These are phyloP conservation scores for Pseudorasbora parva DNA, from an alignment of 2,113 vertebrate species.

Conservation along the genomic window DNA sequence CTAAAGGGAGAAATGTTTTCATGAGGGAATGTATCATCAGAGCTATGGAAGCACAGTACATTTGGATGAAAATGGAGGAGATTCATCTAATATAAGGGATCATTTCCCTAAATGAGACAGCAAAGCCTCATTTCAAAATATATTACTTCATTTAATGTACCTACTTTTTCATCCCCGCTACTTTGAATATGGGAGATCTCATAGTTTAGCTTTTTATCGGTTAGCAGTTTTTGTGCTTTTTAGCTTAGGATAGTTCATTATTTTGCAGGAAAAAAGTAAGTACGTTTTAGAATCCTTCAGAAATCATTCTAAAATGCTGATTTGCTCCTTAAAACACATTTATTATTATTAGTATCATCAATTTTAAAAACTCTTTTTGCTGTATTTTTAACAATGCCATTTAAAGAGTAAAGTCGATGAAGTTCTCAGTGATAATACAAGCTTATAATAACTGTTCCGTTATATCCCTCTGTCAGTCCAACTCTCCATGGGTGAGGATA, in stretches of 20 bases:
- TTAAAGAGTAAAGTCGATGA: no score
- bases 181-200: background rate
- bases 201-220: background rate
- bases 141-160: constrained; percentile 1
- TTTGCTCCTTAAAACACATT: no score
- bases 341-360: no score
- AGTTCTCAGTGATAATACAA: no score
- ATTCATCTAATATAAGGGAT: constrained; percentile 28
- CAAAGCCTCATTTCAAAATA: constrained; percentile 15
- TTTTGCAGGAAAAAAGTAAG: no score
- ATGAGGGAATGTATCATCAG: constrained; percentile 49
- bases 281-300: no score
- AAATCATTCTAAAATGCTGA: no score
- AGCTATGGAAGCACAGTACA: constrained; percentile 49
- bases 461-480: no score
- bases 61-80: constrained; percentile 40
- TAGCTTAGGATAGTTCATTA: background rate
- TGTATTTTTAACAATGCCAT: no score
- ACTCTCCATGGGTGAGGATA: no score
- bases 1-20: constrained; percentile 36
- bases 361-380: no score
- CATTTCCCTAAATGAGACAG: constrained; percentile 21
- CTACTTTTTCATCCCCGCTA: background rate
- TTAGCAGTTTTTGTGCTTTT: background rate
- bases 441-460: no score